These are phyloP conservation scores for Cygnus buccinator DNA, from an alignment of 2,113 vertebrate species.

Conservation along the genomic window DNA sequence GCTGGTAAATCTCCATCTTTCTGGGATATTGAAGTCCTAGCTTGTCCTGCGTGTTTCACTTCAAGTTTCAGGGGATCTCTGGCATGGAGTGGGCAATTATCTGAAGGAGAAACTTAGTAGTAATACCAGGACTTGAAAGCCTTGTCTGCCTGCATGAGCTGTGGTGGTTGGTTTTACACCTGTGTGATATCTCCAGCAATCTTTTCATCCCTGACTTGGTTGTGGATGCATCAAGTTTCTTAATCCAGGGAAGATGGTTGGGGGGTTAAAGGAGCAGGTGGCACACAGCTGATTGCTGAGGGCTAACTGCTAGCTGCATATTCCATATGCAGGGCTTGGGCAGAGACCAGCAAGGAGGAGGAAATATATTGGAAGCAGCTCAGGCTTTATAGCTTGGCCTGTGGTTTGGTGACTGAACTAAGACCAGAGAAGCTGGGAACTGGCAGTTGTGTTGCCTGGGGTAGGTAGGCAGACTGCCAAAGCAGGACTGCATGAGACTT, in stretches of 20 bases:
- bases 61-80: neutral
- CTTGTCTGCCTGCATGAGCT: rapidly evolving
- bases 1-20: neutral
- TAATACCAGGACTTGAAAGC: neutral
- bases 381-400: neutral
- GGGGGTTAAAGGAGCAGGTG: conserved; percentile 28
- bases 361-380: neutral
- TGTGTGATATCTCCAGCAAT: neutral
- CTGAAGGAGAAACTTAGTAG: neutral
- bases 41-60: neutral
- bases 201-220: neutral
- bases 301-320: neutral
- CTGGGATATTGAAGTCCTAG: neutral
- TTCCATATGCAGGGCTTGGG: neutral
- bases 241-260: neutral
- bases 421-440: neutral
- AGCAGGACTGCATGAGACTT: neutral
- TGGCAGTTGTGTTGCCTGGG: neutral
- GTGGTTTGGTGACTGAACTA: neutral
- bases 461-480: neutral
- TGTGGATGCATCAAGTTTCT: neutral
- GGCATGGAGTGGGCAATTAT: neutral
- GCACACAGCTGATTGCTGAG: conserved; percentile 45
- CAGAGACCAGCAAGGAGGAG: neutral
- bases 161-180: neutral